These are phyloP conservation scores for Empis stercorea DNA, from an alignment of 2,888 invertebrate genomes.

Conservation along the genomic window DNA sequence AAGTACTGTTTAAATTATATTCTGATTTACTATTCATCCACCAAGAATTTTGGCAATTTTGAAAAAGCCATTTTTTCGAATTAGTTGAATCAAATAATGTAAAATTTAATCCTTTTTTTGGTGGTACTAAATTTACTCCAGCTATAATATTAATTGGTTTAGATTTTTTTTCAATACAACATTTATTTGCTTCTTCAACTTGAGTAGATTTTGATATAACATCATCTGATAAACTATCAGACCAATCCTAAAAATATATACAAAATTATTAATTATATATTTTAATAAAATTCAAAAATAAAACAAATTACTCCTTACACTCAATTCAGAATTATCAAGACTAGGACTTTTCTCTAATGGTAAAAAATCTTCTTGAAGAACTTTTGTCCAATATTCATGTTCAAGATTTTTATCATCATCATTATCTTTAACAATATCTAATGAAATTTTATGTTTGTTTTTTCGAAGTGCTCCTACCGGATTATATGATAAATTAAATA, in stretches of 20 bases:
- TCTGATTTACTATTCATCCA: slow-evolving; percentile 28
- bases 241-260: slow-evolving; percentile 25
- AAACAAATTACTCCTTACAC: slow-evolving; percentile 18
- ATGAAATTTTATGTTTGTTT: slow-evolving; percentile 19
- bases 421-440: slow-evolving; percentile 7
- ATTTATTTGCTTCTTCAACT: no score
- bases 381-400: slow-evolving; percentile 14
- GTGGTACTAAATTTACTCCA: slow-evolving; percentile 12
- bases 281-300: neutral
- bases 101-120: slow-evolving; percentile 17
- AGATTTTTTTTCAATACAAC: no score
- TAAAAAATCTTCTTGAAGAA: slow-evolving; percentile 21
- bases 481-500: slow-evolving; percentile 34
- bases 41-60: slow-evolving; percentile 36
- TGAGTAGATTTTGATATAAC: neutral
- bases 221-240: slow-evolving; percentile 18
- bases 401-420: slow-evolving; percentile 4
- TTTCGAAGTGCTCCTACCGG: slow-evolving; percentile 26
- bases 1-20: slow-evolving; percentile 23
- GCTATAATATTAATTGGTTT: neutral
- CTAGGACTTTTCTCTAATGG: slow-evolving; percentile 6
- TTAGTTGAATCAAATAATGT: slow-evolving; percentile 17
- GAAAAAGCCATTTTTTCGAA: slow-evolving; percentile 26
- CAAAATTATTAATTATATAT: neutral
- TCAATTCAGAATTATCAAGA: slow-evolving; percentile 22